A percentile compares a stretch with the other conserved stretches of the same genome.
Evolutionary conservation across 2,797 vertebrate genomes (phyloP).

Genomic region (Acanthurus tractus): DNA sequence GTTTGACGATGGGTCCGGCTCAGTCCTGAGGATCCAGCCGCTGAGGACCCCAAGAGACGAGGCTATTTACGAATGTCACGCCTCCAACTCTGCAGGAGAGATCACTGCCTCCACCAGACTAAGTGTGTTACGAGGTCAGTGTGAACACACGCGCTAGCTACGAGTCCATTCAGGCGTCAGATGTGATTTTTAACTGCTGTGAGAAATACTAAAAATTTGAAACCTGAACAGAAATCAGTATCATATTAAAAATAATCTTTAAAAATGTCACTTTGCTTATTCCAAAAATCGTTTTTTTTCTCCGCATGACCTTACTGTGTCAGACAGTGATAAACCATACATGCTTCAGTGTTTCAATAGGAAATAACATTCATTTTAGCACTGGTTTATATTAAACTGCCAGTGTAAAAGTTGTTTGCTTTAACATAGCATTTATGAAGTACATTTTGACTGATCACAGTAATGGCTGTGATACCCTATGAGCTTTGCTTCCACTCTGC

Average conservation of each 20-base stretch:
- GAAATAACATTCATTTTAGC: background rate
- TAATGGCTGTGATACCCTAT: no score
- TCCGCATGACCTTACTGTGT: background rate
- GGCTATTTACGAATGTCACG: constrained; percentile 97
- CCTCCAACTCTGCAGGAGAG: constrained; percentile 95
- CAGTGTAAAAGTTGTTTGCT: no score
- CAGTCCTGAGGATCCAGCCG: constrained; percentile 98
- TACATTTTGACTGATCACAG: no score
- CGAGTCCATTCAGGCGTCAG: background rate
- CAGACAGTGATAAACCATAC: constrained; percentile 1
- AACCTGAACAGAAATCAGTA: background rate
- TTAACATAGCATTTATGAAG: no score
- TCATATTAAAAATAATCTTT: background rate
- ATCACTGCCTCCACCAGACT: constrained; percentile 95
- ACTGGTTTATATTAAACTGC: background rate
- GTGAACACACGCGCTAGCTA: background rate
- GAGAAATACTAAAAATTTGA: no score
- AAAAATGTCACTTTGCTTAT: no score
- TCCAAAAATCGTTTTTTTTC: background rate
- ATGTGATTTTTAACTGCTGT: no score
- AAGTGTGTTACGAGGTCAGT: constrained; percentile 94
- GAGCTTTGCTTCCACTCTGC: no score
- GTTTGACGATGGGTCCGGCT: constrained; percentile 98
- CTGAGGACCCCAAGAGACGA: constrained; percentile 96
- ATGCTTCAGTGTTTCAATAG: background rate